Evolutionary conservation across 2,888 invertebrate species (phyloP), one percentile per base, ranked within the genome.

Genomic region (Coremacera marginata): DNA sequence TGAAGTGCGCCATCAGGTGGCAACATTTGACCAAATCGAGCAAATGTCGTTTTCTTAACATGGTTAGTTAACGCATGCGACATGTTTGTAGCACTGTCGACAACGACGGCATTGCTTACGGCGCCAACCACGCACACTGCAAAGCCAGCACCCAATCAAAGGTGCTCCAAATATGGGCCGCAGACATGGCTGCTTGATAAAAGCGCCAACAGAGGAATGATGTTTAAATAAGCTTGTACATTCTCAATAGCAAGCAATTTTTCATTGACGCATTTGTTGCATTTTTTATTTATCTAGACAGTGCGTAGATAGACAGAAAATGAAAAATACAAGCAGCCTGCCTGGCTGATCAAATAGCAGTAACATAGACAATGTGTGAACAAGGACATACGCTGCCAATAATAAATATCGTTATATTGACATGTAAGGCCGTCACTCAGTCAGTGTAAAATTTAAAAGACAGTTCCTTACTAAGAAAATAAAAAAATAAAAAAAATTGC

Each of bases 81-180:
- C 49, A 65, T 3, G 63, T 49, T 27, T 25, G 11, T 49, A 37
- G 3, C 51, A n/a, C n/a, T 37, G 37, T 37, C 14, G 37, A 2
- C 27, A 34, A n/a, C 25, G 37, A 63, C 63, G 73, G 7, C 22
- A 22, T 14, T 22, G 25, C 2, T 44, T 27, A 44, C 65, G 73
- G 65, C 63, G 73, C 52, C 74, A 67, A 65, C 74, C 74, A 74
- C 74, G 74, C 74, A 67, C 52, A 27, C 11, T 49, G n/a, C 31
- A 31, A 44, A 31, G 62, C 60, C 71, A 72, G 37, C 70, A 70
- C 51, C 25, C 27, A 31, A 55, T 57, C n/a, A 8, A 5, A 70
- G 49, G 34, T 37, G 22, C 67, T 67, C 74, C 74, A 37, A 74
- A 74, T 74, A 74, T 67, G 74, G 74, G 25, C 57, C 52, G 34